phyloP scores from a whole-genome alignment of 2,888 invertebrate genomes.

The Drosophila suboccidentalis region DNA sequence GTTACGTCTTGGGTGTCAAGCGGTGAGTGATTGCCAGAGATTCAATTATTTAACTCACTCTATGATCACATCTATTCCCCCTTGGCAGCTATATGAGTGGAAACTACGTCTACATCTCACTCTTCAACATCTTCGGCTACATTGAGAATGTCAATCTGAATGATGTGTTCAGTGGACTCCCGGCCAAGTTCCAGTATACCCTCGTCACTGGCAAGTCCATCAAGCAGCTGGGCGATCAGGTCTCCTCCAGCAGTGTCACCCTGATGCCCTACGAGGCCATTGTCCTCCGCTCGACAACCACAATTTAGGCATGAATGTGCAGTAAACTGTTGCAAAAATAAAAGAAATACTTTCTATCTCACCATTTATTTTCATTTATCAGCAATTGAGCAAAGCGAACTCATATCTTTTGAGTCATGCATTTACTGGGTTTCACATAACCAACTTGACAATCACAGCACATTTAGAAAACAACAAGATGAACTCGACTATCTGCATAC shows the following conservation, averaged over 20 bases:
- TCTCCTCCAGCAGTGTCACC: conserved; percentile 60
- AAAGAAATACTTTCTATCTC: conserved; percentile 1
- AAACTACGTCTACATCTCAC: conserved; percentile 84
- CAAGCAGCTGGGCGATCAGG: conserved; percentile 71
- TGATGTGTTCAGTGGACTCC: conserved; percentile 63
- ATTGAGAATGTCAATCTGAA: conserved; percentile 84
- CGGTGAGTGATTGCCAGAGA: conserved; percentile 66
- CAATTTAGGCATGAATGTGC: conserved; percentile 20
- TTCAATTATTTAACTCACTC: not conserved
- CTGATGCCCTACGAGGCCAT: conserved; percentile 79
- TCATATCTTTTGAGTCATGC: not conserved
- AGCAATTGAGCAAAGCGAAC: not conserved
- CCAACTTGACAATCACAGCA: no score
- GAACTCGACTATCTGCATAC: not conserved
- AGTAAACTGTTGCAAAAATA: conserved; percentile 3
- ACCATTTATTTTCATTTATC: conserved; percentile 16
- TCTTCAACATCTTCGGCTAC: conserved; percentile 86
- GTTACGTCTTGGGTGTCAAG: conserved; percentile 86
- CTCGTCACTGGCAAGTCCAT: conserved; percentile 80
- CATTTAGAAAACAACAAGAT: no score
- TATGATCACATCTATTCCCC: not conserved
- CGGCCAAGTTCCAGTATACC: conserved; percentile 73
- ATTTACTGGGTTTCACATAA: not conserved
- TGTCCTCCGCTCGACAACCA: conserved; percentile 70
- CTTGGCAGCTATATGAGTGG: conserved; percentile 59